These are phyloP conservation scores for Sus cebifrons DNA, from an alignment of 2,797 vertebrate genomes.

Conservation along the genomic window DNA sequence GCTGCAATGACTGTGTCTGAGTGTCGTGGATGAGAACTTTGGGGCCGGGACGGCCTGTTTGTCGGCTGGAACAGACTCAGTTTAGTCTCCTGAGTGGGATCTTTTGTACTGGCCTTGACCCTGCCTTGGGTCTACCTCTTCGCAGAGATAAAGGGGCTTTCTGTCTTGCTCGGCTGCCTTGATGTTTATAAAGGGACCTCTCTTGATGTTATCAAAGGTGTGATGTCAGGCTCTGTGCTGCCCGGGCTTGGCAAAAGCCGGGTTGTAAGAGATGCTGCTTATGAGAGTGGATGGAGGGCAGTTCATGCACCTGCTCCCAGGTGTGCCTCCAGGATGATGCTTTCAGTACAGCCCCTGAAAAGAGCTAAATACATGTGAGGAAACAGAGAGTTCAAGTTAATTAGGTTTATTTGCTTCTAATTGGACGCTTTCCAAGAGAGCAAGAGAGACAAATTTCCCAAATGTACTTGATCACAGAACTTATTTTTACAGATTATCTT, in stretches of 20 bases:
- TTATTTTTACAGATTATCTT: constrained; percentile 51
- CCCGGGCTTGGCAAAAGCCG: neutral
- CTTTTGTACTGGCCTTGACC: constrained; percentile 44
- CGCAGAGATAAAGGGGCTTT: neutral
- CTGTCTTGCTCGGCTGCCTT: neutral
- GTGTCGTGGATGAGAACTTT: neutral
- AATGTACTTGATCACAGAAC: neutral
- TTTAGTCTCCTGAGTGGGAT: neutral
- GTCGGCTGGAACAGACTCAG: neutral
- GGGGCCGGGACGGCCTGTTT: neutral
- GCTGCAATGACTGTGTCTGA: neutral
- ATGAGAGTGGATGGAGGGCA: neutral
- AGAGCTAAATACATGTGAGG: neutral
- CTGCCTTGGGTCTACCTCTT: neutral
- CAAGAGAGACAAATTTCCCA: constrained; percentile 18
- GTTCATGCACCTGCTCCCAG: rapidly evolving
- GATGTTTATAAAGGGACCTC: neutral
- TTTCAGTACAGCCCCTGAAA: neutral
- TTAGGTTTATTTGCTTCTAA: neutral
- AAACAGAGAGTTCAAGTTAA: neutral
- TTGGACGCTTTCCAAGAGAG: constrained; percentile 31
- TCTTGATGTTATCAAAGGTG: neutral
- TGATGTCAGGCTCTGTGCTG: neutral
- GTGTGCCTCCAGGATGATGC: neutral
- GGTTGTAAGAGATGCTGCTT: neutral